Evolutionary conservation across 2,113 vertebrate species (phyloP).

Genomic region (Ceratotherium simum): DNA sequence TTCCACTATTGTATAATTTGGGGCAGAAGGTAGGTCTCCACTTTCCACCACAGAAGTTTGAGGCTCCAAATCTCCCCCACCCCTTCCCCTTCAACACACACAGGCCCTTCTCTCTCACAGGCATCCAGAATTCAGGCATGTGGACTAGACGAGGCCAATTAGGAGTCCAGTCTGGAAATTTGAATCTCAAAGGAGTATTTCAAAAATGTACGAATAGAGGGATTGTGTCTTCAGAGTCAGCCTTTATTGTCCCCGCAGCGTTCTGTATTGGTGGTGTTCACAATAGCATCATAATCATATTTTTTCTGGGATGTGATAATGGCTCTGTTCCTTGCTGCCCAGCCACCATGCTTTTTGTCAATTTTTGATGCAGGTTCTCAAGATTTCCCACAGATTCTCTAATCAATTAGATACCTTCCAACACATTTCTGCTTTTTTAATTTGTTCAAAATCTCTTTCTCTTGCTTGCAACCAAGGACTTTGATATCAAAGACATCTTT

Average conservation of each 20-base stretch:
- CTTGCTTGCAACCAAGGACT: not conserved
- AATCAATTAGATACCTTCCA: not conserved
- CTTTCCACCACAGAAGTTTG: not conserved
- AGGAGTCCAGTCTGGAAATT: not conserved
- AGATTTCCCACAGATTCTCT: not conserved
- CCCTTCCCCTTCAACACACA: not conserved
- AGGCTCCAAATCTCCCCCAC: not conserved
- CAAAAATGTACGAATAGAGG: not conserved
- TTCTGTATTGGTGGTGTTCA: not conserved
- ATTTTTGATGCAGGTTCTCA: not conserved
- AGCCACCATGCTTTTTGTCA: not conserved
- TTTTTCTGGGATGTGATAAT: not conserved
- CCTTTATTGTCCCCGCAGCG: not conserved
- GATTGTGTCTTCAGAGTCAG: not conserved
- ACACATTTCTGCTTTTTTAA: not conserved
- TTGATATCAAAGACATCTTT: not conserved
- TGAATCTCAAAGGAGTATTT: not conserved
- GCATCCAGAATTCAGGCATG: not conserved
- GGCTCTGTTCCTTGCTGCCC: not conserved
- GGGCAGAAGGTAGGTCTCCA: not conserved
- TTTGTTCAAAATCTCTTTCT: not conserved
- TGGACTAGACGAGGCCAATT: not conserved
- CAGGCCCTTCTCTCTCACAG: not conserved
- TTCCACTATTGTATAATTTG: not conserved
- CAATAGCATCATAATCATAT: not conserved